phyloP scores from a whole-genome alignment of 1,140 invertebrate species.

The Carposina sasakii region DNA sequence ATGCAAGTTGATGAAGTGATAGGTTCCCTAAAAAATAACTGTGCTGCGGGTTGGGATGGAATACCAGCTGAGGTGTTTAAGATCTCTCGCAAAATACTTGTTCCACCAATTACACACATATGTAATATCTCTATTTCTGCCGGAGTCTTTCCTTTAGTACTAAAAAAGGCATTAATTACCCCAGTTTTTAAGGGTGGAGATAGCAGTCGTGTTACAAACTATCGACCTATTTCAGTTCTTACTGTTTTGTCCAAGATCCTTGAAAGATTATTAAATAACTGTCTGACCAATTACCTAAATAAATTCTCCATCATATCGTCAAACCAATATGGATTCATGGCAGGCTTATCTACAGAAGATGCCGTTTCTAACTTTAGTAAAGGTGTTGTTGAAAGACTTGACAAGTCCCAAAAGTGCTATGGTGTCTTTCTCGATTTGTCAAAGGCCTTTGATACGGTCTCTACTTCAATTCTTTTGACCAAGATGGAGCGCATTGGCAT shows the following conservation, averaged over 20 bases:
- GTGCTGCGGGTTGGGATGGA: neutral
- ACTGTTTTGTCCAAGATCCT: neutral
- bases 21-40: neutral
- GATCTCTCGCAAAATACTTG: neutral
- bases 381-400: neutral
- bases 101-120: neutral
- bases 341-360: neutral
- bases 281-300: neutral
- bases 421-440: neutral
- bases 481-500: neutral
- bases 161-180: neutral
- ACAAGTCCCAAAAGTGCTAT: neutral
- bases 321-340: neutral
- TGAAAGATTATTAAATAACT: neutral
- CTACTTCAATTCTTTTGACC: neutral
- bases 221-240: neutral
- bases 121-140: neutral
- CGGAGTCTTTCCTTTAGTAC: neutral
- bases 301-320: neutral
- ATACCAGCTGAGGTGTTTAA: neutral
- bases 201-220: neutral
- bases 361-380: neutral
- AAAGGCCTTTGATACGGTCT: neutral
- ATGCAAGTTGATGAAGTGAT: neutral
- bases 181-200: neutral